A percentile compares a stretch with the other conserved stretches of the same genome.
Conservation (phyloP, 1,140 invertebrate genomes). For the Drosophila jambulina region DNA sequence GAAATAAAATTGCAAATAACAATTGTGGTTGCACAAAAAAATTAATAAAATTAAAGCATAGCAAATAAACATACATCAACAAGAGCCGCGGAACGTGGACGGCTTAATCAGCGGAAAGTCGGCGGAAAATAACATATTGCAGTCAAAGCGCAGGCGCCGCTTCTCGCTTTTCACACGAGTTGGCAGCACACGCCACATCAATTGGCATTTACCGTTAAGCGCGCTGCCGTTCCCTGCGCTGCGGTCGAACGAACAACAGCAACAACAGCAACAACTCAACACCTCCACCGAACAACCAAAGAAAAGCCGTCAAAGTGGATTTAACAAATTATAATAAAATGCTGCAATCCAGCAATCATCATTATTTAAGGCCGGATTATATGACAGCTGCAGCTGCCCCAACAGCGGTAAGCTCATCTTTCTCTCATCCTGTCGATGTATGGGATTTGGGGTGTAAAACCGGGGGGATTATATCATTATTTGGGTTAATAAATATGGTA, state of each 20-base stretch:
- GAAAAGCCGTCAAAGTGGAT: conserved; percentile 85
- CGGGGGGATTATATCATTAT: neutral
- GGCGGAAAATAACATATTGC: conserved; percentile 34
- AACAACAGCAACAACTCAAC: conserved; percentile 27
- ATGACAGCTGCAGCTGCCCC: conserved; percentile 93
- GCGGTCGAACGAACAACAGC: conserved; percentile 17
- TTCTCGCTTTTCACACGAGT: conserved; percentile 75
- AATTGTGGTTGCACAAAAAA: conserved; percentile 38
- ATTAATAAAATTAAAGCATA: conserved; percentile 38
- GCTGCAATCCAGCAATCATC: conserved; percentile 93
- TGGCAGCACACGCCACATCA: conserved; percentile 63
- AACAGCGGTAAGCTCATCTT: conserved; percentile 91
- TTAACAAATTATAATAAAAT: conserved; percentile 87
- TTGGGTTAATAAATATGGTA: neutral
- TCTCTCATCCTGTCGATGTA: conserved; percentile 7
- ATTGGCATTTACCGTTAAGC: conserved; percentile 63
- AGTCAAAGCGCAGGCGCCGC: conserved; percentile 71
- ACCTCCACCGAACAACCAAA: conserved; percentile 62
- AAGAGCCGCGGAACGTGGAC: conserved; percentile 29
- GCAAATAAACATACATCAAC: conserved; percentile 41
- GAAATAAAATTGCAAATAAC: conserved; percentile 62
- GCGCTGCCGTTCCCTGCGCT: conserved; percentile 39
- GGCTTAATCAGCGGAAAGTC: conserved; percentile 60
- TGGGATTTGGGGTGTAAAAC: neutral
- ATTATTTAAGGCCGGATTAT: conserved; percentile 96